A percentile compares a stretch with the other conserved stretches of the same genome.
Conservation (phyloP, 1,140 invertebrate species). For the Chionoecetes opilio region DNA sequence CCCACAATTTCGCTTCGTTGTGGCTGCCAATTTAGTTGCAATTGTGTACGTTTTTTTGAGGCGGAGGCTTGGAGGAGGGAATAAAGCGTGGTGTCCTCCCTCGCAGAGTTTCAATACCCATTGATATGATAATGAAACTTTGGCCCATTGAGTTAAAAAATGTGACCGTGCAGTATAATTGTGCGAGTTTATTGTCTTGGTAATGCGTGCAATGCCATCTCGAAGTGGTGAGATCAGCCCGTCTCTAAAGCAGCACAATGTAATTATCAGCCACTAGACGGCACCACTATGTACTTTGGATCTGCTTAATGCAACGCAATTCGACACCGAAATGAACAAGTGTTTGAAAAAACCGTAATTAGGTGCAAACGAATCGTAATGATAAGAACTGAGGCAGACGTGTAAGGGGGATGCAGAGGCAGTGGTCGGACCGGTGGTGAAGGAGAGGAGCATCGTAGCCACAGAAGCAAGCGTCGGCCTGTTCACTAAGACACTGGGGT, state of each 20-base stretch:
- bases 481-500: neutral
- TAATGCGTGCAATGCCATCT: neutral
- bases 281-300: neutral
- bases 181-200: neutral
- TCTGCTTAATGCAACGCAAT: neutral
- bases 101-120: neutral
- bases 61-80: neutral
- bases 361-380: neutral
- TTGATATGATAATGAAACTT: slow-evolving; percentile 40
- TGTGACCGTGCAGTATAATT: neutral
- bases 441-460: neutral
- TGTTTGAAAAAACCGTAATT: slow-evolving; percentile 6
- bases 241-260: neutral
- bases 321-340: neutral
- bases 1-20: slow-evolving; percentile 52
- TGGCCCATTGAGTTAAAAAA: slow-evolving; percentile 14
- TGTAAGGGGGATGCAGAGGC: neutral
- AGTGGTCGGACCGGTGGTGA: neutral
- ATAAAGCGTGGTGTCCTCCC: neutral
- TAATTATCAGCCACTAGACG: neutral
- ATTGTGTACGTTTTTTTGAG: neutral
- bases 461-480: neutral
- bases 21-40: slow-evolving; percentile 41
- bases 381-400: slow-evolving; percentile 17
- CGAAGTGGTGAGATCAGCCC: neutral